Evolutionary conservation across 2,888 invertebrate genomes (phyloP), one percentile per base, ranked within the genome.

Genomic region (Drosophila anceps): DNA sequence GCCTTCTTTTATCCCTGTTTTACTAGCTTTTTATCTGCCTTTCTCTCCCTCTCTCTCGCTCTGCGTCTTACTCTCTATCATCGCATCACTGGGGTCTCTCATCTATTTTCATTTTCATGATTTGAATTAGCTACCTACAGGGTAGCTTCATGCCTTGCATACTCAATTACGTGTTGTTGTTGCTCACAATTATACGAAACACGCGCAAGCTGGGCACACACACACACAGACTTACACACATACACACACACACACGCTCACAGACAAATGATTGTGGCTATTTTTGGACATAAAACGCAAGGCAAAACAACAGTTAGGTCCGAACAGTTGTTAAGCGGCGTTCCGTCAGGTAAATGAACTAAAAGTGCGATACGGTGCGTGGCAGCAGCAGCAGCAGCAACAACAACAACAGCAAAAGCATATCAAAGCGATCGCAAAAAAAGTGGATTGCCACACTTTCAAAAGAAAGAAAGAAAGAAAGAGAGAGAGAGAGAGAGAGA

Each of bases 391-490:
- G 29, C 60, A 65, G 63, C 51, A 73, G 48, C 66, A 54, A 54
- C 50, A 76, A 59, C 58, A 48, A 41, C 24, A 2, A 24, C 24
- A 24, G 31, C 48, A 67, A 41, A 39, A 57, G 50, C 50, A 58
- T 44, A 55, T 44, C 48, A 53, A 59, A 57, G 29, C 41, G 76
- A 81, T 86, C 84, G 48, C 80, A 76, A 78, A 37, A 53, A 39
- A 84, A 76, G 82, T 75, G 71, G 79, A 82, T 84, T 88, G 86
- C 84, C 81, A 86, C 88, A 86, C 88, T 86, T 88, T 84, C 86
- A 68, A 76, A 71, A 53, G 43, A 60, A 57, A 50, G 48, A 35
- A 44, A 55, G 39, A 54, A 53, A 33, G 15, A 43, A 39, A 66
- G 20, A 50, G n/a, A 24, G 7, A n/a, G 24, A 27, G 33, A 33